Percentiles rank a stretch among this genome's conserved stretches.
These are phyloP conservation scores for Colinus virginianus DNA, from an alignment of 2,113 vertebrate species.

Conservation along the genomic window DNA sequence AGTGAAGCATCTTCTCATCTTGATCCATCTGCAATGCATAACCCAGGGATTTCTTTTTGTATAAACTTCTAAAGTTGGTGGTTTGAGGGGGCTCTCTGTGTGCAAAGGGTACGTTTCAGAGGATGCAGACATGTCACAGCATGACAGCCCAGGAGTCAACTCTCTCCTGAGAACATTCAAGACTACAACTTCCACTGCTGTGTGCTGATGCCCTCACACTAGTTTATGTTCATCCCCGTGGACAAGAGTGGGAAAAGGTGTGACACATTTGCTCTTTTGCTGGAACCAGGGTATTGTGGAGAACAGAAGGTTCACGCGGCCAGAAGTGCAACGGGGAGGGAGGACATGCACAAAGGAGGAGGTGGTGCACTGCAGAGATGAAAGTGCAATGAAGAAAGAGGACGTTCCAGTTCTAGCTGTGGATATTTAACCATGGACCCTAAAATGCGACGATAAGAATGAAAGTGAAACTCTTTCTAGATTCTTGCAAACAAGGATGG, in stretches of 20 bases:
- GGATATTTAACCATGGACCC: neutral
- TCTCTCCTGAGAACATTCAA: neutral
- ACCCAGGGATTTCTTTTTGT: neutral
- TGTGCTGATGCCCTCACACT: neutral
- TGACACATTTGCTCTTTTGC: neutral
- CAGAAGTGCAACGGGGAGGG: neutral
- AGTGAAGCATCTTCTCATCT: neutral
- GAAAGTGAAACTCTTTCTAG: neutral
- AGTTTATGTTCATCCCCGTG: neutral
- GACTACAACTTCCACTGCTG: neutral
- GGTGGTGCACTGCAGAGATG: neutral
- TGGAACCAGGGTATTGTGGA: neutral
- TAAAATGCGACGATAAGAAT: neutral
- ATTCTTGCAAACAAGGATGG: neutral
- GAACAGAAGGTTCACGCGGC: accelerated
- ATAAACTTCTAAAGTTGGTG: neutral
- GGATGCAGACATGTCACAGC: neutral
- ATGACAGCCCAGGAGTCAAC: neutral
- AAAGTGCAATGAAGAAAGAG: neutral
- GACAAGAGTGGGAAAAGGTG: neutral
- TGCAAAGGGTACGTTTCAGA: neutral
- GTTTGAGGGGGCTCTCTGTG: neutral
- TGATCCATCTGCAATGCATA: neutral
- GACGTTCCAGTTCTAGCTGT: neutral
- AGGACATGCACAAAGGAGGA: neutral